A percentile compares a stretch with the other conserved stretches of the same genome.
phyloP scores from a whole-genome alignment of 2,888 invertebrate species.

The Plagodis dolabraria region DNA sequence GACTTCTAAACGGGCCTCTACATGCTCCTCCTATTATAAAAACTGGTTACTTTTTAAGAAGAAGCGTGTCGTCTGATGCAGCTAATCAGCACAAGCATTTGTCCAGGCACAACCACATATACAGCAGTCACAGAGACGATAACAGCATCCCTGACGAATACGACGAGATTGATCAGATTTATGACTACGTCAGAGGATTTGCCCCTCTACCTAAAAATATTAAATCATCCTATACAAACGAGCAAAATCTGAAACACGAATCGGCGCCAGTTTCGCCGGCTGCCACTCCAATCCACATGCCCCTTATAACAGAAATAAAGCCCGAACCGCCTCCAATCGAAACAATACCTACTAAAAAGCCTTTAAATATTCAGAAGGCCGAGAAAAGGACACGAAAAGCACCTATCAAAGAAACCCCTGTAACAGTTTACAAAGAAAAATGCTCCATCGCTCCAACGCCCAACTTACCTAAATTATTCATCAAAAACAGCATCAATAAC shows the following conservation, averaged over 20 bases:
- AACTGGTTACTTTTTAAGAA: constrained; percentile 89
- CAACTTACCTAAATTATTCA: constrained; percentile 90
- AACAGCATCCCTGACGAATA: constrained; percentile 92
- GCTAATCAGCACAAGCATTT: constrained; percentile 84
- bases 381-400: constrained; percentile 91
- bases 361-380: constrained; percentile 82
- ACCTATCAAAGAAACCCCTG: constrained; percentile 81
- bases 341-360: constrained; percentile 94
- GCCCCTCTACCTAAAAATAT: constrained; percentile 94
- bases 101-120: constrained; percentile 80
- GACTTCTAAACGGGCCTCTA: constrained; percentile 72
- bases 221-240: constrained; percentile 86
- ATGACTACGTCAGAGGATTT: constrained; percentile 97
- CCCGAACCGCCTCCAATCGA: constrained; percentile 97
- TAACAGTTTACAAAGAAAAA: constrained; percentile 85
- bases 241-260: constrained; percentile 74
- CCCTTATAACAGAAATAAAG: constrained; percentile 85
- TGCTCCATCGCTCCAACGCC: constrained; percentile 80
- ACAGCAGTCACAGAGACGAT: constrained; percentile 86
- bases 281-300: constrained; percentile 83
- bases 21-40: constrained; percentile 79
- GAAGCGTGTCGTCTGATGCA: constrained; percentile 92
- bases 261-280: constrained; percentile 84
- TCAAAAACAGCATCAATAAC: constrained; percentile 89
- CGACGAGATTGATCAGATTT: constrained; percentile 98